Conservation (phyloP, 2,797 vertebrate genomes). For the Loriculus beryllinus region DNA sequence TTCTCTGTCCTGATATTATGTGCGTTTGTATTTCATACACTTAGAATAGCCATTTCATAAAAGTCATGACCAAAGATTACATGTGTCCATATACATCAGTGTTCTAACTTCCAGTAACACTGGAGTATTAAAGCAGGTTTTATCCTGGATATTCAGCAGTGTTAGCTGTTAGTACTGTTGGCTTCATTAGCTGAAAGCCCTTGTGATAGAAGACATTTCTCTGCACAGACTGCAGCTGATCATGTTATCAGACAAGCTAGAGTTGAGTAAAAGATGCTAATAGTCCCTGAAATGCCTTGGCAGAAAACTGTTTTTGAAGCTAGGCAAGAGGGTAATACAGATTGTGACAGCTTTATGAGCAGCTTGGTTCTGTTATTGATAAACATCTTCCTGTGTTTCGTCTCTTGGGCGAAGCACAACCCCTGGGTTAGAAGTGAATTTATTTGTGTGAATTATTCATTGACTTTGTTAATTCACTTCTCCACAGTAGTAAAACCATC, state of each 20-base stretch:
- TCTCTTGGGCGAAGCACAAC: slow-evolving; percentile 14
- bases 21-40: background rate
- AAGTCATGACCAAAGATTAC: background rate
- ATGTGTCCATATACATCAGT: rapidly evolving
- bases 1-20: background rate
- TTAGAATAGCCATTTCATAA: background rate
- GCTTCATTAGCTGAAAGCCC: background rate
- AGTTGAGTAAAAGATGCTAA: background rate
- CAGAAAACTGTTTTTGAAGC: background rate
- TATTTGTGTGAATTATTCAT: slow-evolving; percentile 62
- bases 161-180: background rate
- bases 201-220: background rate
- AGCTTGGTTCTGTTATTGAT: slow-evolving; percentile 29
- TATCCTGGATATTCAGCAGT: background rate
- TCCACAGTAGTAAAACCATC: slow-evolving; percentile 30
- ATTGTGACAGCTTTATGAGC: slow-evolving; percentile 51
- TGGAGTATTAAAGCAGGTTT: background rate
- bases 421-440: slow-evolving; percentile 32
- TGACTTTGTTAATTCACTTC: slow-evolving; percentile 45
- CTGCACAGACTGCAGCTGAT: background rate
- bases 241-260: background rate
- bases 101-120: background rate
- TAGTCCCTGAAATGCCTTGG: background rate
- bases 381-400: background rate
- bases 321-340: background rate